Evolutionary conservation across 1,140 invertebrate species (phyloP).

Genomic region (Battus philenor): DNA sequence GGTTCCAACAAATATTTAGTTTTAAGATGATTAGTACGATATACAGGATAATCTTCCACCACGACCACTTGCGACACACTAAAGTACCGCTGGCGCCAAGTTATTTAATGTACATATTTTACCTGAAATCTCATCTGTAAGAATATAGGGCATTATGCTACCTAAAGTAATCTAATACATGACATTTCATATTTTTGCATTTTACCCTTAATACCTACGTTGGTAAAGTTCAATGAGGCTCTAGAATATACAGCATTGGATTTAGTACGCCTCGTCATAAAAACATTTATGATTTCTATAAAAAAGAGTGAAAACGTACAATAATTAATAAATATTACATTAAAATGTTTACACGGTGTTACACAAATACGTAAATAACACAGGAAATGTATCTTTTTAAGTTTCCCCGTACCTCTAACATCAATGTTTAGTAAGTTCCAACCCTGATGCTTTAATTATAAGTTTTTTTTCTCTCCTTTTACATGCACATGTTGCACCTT

Average conservation of each 20-base stretch:
- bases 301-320: constrained; percentile 70
- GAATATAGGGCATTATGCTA: constrained; percentile 53
- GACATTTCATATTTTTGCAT: constrained; percentile 30
- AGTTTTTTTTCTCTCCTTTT: constrained; percentile 23
- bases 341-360: constrained; percentile 66
- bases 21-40: constrained; percentile 70
- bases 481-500: constrained; percentile 44
- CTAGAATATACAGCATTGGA: constrained; percentile 20
- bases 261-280: constrained; percentile 50
- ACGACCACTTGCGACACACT: constrained; percentile 74
- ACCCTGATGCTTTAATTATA: constrained; percentile 16
- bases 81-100: constrained; percentile 28
- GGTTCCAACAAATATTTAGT: constrained; percentile 38
- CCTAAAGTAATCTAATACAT: constrained; percentile 31
- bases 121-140: constrained; percentile 2
- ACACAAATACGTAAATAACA: constrained; percentile 62
- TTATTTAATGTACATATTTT: constrained; percentile 5
- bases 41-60: constrained; percentile 46
- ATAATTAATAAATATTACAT: constrained; percentile 67
- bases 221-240: constrained; percentile 15
- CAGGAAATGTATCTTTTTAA: constrained; percentile 59
- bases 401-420: constrained; percentile 46
- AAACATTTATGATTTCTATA: constrained; percentile 57
- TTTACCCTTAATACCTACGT: constrained; percentile 16
- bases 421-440: not conserved